phyloP scores from a whole-genome alignment of 2,797 vertebrate species.

The Scarus forsteni region DNA sequence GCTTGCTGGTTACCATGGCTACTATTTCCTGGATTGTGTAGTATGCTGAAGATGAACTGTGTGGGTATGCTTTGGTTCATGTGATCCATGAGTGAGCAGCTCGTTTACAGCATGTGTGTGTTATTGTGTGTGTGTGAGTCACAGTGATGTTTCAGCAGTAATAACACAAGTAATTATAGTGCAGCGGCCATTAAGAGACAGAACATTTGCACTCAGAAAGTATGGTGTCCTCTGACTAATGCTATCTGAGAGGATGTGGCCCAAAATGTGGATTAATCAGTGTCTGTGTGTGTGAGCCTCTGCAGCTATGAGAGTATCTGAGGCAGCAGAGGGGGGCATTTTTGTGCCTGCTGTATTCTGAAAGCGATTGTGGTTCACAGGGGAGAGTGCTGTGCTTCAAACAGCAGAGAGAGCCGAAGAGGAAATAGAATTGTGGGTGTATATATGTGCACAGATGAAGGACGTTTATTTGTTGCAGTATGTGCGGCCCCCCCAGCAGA shows the following conservation, averaged over 20 bases:
- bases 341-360: slow-evolving; percentile 52
- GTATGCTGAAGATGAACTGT: slow-evolving; percentile 52
- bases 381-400: slow-evolving; percentile 47
- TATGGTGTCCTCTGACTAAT: slow-evolving; percentile 58
- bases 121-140: slow-evolving; percentile 17
- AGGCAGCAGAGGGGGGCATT: slow-evolving; percentile 33
- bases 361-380: slow-evolving; percentile 56
- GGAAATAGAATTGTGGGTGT: slow-evolving; percentile 19
- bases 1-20: slow-evolving; percentile 70
- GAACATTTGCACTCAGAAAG: slow-evolving; percentile 60
- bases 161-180: slow-evolving; percentile 62
- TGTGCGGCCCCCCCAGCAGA: slow-evolving; percentile 48
- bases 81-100: slow-evolving; percentile 4
- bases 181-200: slow-evolving; percentile 54
- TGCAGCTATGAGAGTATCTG: slow-evolving; percentile 24
- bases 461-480: slow-evolving; percentile 60
- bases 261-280: slow-evolving; percentile 47
- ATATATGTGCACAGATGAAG: slow-evolving; percentile 38
- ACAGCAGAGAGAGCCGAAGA: slow-evolving; percentile 30
- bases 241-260: slow-evolving; percentile 33
- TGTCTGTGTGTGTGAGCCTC: slow-evolving; percentile 23
- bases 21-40: slow-evolving; percentile 64
- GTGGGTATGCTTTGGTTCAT: slow-evolving; percentile 50
- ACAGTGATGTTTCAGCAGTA: slow-evolving; percentile 37
- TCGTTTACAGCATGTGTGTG: neutral